phyloP scores from a whole-genome alignment of 2,888 invertebrate genomes.

The Diabrotica balteata region DNA sequence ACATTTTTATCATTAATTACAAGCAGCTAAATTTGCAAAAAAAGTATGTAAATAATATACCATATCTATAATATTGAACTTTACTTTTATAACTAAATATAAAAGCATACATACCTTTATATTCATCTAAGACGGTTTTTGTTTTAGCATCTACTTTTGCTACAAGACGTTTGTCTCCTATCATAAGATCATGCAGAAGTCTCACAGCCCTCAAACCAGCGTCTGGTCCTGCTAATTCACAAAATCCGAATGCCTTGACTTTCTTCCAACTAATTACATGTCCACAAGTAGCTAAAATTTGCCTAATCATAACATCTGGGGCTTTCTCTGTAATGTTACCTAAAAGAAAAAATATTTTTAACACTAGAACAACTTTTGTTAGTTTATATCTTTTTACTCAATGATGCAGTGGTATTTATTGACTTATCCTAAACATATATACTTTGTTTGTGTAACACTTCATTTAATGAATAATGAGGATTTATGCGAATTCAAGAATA shows the following conservation, averaged over 20 bases:
- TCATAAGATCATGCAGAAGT: conserved; percentile 88
- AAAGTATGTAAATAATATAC: no score
- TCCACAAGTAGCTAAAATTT: conserved; percentile 91
- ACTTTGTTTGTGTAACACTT: no score
- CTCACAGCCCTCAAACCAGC: conserved; percentile 93
- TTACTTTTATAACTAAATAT: no score
- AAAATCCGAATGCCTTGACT: conserved; percentile 97
- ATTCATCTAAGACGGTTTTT: conserved; percentile 91
- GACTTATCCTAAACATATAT: no score
- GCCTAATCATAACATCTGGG: conserved; percentile 93
- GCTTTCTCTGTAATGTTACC: conserved; percentile 93
- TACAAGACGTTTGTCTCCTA: conserved; percentile 92
- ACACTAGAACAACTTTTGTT: neutral
- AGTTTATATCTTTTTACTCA: no score
- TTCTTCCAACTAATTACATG: conserved; percentile 96
- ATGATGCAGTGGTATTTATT: no score
- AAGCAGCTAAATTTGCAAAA: no score
- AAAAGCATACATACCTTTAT: conserved; percentile 70
- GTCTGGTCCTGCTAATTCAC: conserved; percentile 95
- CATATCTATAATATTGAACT: no score
- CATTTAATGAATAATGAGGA: no score
- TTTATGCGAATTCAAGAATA: no score
- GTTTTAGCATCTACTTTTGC: conserved; percentile 98
- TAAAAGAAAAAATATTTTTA: conserved; percentile 42
- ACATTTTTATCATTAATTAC: no score